Evolutionary conservation across 1,140 invertebrate genomes (phyloP), one percentile per base, ranked within the genome.

Genomic region (Ladona fulva): DNA sequence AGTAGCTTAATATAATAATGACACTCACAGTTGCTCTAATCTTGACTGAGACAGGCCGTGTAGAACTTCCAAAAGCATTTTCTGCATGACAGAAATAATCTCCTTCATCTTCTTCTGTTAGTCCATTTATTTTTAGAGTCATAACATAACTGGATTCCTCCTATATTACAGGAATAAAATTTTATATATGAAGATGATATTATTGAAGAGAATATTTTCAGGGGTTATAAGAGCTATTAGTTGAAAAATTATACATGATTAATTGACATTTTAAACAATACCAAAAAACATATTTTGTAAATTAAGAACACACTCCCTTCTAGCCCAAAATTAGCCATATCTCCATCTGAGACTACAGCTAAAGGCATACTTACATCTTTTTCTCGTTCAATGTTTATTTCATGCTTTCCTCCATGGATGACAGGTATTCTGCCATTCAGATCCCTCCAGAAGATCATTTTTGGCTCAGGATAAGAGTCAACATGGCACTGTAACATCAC

Each of bases 1-100:
- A 37, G 29, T 5, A 37, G 8, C 29, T 5, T 37, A 22, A 19
- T 6, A 12, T 6, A 66, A 19, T 1, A 6, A 1, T 19, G 8
- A 25, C 76, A 80, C 82, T 82, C 77, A 84, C 83, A 12, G 87
- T 85, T 76, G 88, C 89, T 24, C 91, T 84, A 79, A 92, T 88
- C 74, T 91, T 83, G n/a, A 94, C 90, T 0, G 90, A 92, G 0
- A 93, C 91, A 0, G 91, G 89, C 75, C 90, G 87, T 0, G 92
- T 89, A 0, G 88, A 87, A 76, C 89, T 89, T 0, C 93, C 93
- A 80, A 93, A 92, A 0, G 91, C 89, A 83, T 95, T 95, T 83
- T 93, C 91, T 0, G 92, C 93, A 83, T 93, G 91, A 79, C 93
- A 95, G 84, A 89, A 94, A 83, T 94, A 95, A 75, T 92, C 91